Evolutionary conservation across 2,888 invertebrate species (phyloP), one percentile per base, ranked within the genome.

Genomic region (Gymnoscelis rufifasciata): DNA sequence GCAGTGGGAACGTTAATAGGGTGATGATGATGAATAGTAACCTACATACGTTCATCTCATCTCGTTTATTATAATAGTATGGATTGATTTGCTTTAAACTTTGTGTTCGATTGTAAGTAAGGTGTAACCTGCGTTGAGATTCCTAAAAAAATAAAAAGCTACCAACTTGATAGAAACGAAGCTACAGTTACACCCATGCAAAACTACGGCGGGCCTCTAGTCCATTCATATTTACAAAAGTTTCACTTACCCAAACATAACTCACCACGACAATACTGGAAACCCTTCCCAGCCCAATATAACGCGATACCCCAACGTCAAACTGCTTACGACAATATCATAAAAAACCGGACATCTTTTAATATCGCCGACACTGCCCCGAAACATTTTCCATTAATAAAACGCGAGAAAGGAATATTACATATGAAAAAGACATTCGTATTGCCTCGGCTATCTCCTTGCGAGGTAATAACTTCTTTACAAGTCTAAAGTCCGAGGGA

Each of bases 401-500:
- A 89, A 89, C 86, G 87, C 88, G 86, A 86, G 86, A 87, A 87
- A 84, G 87, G 88, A 88, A 88, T 88, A 88, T 88, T 88, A 88
- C 88, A 87, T 88, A 86, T 83, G 87, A 86, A 87, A 87, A 83
- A 83, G 86, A 86, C 86, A 86, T 87, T 86, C 87, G 88, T 87
- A 87, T 87, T 87, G 84, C 77, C 79, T 83, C 83, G 84, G 87
- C 86, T 88, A 87, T 88, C 88, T 89, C 78, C 80, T 80, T 73
- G 80, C 86, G 87, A 89, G 89, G 89, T 89, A 89, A 89, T 89
- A 89, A 89, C 88, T 89, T 89, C 89, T 89, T 89, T 89, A 89
- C 89, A 89, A 89, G 89, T 89, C 89, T 88, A 88, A 89, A 89
- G 89, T 89, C 89, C 89, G 88, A 88, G 88, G 89, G 89, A 89